These are phyloP conservation scores for Rotaria sp. DNA, from an alignment of 2,888 invertebrate genomes.

Conservation along the genomic window DNA sequence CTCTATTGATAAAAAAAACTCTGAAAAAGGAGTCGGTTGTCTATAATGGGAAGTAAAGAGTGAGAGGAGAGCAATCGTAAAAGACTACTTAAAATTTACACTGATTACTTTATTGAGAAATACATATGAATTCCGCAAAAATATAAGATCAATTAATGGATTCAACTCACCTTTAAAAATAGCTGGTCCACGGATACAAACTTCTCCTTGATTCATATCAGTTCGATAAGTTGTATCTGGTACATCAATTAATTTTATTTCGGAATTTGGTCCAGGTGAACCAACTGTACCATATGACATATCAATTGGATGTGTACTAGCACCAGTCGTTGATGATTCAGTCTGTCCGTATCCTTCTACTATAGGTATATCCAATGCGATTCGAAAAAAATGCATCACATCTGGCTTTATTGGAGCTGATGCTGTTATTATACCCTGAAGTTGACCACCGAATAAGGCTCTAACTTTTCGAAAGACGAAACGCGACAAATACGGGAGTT, in stretches of 20 bases:
- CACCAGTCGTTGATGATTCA: conserved; percentile 63
- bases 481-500: conserved; percentile 66
- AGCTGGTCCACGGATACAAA: conserved; percentile 31
- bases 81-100: no score
- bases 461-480: conserved; percentile 84
- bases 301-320: conserved; percentile 31
- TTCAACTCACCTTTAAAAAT: conserved; percentile 28
- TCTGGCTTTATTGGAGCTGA: conserved; percentile 88
- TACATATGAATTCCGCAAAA: neutral
- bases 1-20: no score
- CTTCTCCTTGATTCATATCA: conserved; percentile 31
- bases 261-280: conserved; percentile 24
- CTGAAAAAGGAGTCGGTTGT: no score
- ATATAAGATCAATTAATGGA: neutral
- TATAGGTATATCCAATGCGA: conserved; percentile 67
- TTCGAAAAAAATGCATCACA: conserved; percentile 83
- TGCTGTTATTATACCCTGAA: conserved; percentile 83
- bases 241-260: conserved; percentile 38
- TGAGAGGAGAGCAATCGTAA: no score
- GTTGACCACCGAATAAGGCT: conserved; percentile 80
- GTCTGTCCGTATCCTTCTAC: conserved; percentile 90
- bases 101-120: no score
- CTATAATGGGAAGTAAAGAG: no score
- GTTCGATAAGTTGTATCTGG: conserved; percentile 33
- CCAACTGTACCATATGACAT: conserved; percentile 37